These are phyloP conservation scores for Saxidomus purpurata DNA, from an alignment of 1,140 invertebrate species.

Conservation along the genomic window DNA sequence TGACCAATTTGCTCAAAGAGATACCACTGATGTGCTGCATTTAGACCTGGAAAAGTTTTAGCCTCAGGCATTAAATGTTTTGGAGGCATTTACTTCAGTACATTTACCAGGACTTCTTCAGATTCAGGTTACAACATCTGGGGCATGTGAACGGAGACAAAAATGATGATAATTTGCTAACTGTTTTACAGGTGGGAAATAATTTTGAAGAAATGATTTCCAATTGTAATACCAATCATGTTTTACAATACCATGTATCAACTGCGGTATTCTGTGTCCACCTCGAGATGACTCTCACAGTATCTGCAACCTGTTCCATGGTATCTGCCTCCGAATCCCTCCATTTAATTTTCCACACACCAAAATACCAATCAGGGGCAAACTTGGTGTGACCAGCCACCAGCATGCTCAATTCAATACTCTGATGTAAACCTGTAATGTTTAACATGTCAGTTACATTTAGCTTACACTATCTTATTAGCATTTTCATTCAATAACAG, in stretches of 20 bases:
- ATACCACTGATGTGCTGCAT: not conserved
- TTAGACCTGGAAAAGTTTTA: not conserved
- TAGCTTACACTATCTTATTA: no score
- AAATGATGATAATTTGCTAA: not conserved
- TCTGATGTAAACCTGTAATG: not conserved
- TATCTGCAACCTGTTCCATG: not conserved
- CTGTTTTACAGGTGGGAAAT: not conserved
- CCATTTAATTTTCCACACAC: conserved; percentile 11
- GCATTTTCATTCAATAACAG: no score
- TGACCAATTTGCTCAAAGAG: conserved; percentile 14
- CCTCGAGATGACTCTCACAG: not conserved
- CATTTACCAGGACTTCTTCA: not conserved
- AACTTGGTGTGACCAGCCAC: conserved; percentile 8
- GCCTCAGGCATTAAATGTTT: not conserved
- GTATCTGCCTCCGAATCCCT: not conserved
- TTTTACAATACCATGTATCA: not conserved
- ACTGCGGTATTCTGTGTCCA: not conserved
- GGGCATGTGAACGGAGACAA: not conserved
- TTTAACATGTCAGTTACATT: no score
- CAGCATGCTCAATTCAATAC: not conserved
- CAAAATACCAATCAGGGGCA: conserved; percentile 11
- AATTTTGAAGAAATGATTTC: not conserved
- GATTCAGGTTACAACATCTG: not conserved
- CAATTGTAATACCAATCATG: not conserved
- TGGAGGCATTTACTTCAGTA: not conserved